Percentiles rank a stretch among this genome's conserved stretches.
These are phyloP conservation scores for Ochropleura leucogaster DNA, from an alignment of 2,888 invertebrate species.

Conservation along the genomic window DNA sequence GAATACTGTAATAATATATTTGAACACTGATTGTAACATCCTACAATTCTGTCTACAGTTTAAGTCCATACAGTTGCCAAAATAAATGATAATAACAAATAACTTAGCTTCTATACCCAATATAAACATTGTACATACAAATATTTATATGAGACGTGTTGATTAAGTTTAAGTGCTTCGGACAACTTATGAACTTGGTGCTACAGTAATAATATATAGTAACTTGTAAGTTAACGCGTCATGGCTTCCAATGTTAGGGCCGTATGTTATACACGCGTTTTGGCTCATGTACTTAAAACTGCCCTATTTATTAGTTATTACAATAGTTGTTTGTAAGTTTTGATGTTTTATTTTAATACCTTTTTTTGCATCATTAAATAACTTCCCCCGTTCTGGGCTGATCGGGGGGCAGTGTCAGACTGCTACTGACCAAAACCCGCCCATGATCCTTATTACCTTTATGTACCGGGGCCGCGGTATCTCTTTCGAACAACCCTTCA, in stretches of 20 bases:
- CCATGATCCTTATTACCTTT: no score
- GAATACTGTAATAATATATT: not conserved
- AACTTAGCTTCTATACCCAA: slow-evolving; percentile 52
- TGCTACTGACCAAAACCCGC: no score
- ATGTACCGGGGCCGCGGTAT: no score
- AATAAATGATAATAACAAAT: slow-evolving; percentile 62
- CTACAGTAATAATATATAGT: slow-evolving; percentile 76
- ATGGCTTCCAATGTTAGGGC: slow-evolving; percentile 67
- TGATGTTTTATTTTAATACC: slow-evolving; percentile 66
- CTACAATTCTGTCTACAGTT: slow-evolving; percentile 39
- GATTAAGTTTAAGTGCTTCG: slow-evolving; percentile 74
- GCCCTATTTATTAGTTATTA: slow-evolving; percentile 83
- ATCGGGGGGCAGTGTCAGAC: no score
- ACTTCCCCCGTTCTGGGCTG: no score
- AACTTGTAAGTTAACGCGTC: slow-evolving; percentile 65
- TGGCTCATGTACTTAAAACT: slow-evolving; percentile 83
- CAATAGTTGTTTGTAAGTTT: slow-evolving; percentile 78
- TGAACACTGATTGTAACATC: slow-evolving; percentile 13
- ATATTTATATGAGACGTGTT: slow-evolving; percentile 76
- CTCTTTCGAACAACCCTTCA: no score
- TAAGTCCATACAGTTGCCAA: slow-evolving; percentile 62
- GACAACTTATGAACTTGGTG: slow-evolving; percentile 81
- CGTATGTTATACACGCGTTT: slow-evolving; percentile 58
- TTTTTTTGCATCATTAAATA: no score
- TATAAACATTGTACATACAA: slow-evolving; percentile 69